phyloP scores from a whole-genome alignment of 2,888 invertebrate genomes.

The Thymelicus sylvestris region DNA sequence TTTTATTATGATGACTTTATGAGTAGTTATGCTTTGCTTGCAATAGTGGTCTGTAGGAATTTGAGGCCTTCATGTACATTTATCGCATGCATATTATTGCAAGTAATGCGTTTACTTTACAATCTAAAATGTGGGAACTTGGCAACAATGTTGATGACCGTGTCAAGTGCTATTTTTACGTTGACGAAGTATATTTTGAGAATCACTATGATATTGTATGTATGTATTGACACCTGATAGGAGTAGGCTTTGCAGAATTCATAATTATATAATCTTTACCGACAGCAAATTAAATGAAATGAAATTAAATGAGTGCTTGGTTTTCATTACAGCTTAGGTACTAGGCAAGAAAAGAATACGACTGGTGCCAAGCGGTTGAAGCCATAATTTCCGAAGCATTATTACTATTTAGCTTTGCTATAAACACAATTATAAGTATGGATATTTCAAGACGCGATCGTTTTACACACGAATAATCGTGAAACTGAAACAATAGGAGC shows the following conservation, averaged over 20 bases:
- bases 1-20: slow-evolving; percentile 27
- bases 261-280: neutral
- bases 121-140: slow-evolving; percentile 20
- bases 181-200: slow-evolving; percentile 34
- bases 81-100: slow-evolving; percentile 1
- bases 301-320: neutral
- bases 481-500: slow-evolving; percentile 44
- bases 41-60: slow-evolving; percentile 2
- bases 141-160: slow-evolving; percentile 12
- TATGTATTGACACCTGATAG: slow-evolving; percentile 35
- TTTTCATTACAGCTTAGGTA: slow-evolving; percentile 13
- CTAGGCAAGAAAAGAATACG: slow-evolving; percentile 23
- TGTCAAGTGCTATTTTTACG: slow-evolving; percentile 27
- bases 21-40: slow-evolving; percentile 12
- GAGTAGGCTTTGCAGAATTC: slow-evolving; percentile 15
- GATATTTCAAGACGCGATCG: slow-evolving; percentile 24
- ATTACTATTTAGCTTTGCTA: slow-evolving; percentile 9
- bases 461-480: slow-evolving; percentile 29
- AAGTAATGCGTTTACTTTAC: slow-evolving; percentile 22
- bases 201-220: slow-evolving; percentile 18
- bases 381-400: neutral
- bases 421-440: neutral
- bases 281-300: neutral
- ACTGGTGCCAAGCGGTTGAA: neutral
- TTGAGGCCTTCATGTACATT: slow-evolving; percentile 3